Base-by-base conservation (phyloP, 2,797 vertebrate genomes). In the Carduelis carduelis region DNA sequence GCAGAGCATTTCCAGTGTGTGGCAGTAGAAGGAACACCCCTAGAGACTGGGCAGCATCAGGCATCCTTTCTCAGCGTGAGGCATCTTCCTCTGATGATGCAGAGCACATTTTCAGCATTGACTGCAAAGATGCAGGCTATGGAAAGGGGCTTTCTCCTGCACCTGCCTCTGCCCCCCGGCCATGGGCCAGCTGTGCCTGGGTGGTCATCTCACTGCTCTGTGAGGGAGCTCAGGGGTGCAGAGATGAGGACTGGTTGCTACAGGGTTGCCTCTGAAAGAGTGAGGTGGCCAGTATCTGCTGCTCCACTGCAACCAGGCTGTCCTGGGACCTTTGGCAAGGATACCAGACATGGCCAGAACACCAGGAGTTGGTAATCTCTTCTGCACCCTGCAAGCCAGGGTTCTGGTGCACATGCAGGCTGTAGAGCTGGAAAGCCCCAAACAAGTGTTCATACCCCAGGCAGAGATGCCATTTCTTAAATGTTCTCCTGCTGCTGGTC, bases 171-270 rank as follows among this genome's bases (percentile, higher is more conserved):
- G n/a, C 12, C 24, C 43, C 3, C 12, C 8, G 57, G 35, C 47
- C 3, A 0, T 1, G 8, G 59, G 27, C 3, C 2, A 56, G 71
- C 43, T 0, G 0, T 61, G 59, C 3, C 8, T 34, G 41, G 59
- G 32, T 66, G 57, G 28, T 20, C 69, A 57, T 28, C 49, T 50
- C 2, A 8, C 20, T 52, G 79, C 30, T 52, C 56, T 0, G 3
- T 41, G n/a, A 77, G 27, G 14, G 41, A 53, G 34, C 26, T 72
- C 0, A 0, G 20, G 44, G 20, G 2, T 35, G 22, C 8, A 6
- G 18, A 71, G 30, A 16, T 3, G 22, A 83, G 52, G 23, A 28
- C 17, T 66, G 0, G 1, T 41, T 59, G 34, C 55, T 59, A 22
- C 9, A 30, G 0, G 1, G 10, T 0, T 53, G 30, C 46, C 44